Conservation (phyloP, 2,888 invertebrate genomes). For the Minunthozetes semirufus region DNA sequence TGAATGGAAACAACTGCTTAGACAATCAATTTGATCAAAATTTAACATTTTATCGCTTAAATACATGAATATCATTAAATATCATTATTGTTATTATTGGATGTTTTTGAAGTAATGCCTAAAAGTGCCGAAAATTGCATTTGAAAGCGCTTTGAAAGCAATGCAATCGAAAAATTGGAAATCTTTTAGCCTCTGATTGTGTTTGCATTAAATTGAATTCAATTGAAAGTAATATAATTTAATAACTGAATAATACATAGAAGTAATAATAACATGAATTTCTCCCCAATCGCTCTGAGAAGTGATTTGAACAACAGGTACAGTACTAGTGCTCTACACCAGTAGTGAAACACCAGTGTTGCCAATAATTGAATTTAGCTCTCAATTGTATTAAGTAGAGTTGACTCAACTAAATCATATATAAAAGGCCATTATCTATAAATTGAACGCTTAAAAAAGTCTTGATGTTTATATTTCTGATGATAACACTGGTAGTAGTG, state of each 20-base stretch:
- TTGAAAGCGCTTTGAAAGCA: neutral
- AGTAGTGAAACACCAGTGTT: neutral
- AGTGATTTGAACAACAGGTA: conserved; percentile 11
- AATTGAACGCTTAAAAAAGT: conserved; percentile 21
- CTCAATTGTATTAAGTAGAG: conserved; percentile 11
- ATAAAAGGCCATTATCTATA: conserved; percentile 24
- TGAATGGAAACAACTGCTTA: conserved; percentile 17
- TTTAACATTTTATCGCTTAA: neutral
- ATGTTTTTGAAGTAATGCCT: neutral
- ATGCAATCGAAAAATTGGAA: neutral
- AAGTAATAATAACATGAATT: neutral
- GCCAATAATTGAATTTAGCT: conserved; percentile 11
- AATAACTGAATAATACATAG: conserved; percentile 5
- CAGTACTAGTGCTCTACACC: too few species aligned
- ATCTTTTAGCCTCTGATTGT: conserved; percentile 13
- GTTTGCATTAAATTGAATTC: neutral
- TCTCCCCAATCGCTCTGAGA: neutral
- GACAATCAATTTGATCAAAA: conserved; percentile 16
- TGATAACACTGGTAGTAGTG: neutral
- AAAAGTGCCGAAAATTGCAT: neutral
- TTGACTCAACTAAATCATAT: conserved; percentile 24
- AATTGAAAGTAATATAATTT: conserved; percentile 25
- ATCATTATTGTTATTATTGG: neutral
- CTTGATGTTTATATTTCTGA: conserved; percentile 8
- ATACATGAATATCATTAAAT: neutral